Evolutionary conservation across 2,888 invertebrate species (phyloP).

Genomic region (Protophormia terraenovae): DNA sequence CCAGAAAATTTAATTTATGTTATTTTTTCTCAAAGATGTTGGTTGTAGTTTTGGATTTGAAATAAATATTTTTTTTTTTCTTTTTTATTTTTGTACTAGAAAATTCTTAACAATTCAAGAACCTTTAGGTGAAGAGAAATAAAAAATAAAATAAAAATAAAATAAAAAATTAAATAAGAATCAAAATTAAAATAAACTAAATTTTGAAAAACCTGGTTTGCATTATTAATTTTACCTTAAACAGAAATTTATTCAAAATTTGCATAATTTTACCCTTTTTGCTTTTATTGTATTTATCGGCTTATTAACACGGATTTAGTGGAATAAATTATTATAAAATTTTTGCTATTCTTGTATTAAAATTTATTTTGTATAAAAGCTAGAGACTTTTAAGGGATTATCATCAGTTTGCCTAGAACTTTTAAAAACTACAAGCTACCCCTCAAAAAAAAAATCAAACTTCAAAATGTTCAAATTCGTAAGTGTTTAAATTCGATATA

Average conservation of each 20-base stretch:
- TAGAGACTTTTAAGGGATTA: conserved; percentile 15
- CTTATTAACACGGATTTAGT: conserved; percentile 38
- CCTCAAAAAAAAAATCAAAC: conserved; percentile 41
- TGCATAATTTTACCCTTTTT: neutral
- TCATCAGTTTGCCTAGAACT: conserved; percentile 77
- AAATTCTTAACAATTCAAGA: neutral
- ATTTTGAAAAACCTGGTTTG: conserved; percentile 62
- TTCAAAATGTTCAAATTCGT: conserved; percentile 80
- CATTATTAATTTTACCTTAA: conserved; percentile 60
- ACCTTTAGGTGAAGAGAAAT: neutral
- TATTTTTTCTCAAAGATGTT: neutral
- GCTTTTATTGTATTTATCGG: neutral
- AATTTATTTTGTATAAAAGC: conserved; percentile 73
- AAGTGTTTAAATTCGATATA: conserved; percentile 70
- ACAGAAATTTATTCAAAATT: neutral
- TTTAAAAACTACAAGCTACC: conserved; percentile 47
- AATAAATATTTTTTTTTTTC: neutral
- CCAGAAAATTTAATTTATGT: conserved; percentile 8
- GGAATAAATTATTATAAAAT: conserved; percentile 8
- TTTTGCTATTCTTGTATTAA: neutral
- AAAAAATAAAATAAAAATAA: neutral
- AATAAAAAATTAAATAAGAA: neutral
- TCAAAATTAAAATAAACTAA: neutral
- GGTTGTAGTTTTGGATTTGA: neutral
- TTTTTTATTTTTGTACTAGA: neutral